Evolutionary conservation across 2,113 vertebrate species (phyloP).

Genomic region (Pitta sordida): DNA sequence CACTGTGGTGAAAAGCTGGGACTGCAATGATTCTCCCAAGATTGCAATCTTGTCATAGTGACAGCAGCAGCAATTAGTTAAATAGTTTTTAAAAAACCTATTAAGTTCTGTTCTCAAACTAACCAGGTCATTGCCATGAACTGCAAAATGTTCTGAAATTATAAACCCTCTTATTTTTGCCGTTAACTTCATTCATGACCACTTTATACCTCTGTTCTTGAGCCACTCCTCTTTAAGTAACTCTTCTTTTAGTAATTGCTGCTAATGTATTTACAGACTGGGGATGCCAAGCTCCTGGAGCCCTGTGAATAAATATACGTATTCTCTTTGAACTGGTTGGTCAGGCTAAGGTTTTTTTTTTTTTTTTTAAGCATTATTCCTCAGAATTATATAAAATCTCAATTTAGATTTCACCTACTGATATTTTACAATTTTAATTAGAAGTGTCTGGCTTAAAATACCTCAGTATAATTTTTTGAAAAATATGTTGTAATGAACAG

Average conservation of each 20-base stretch:
- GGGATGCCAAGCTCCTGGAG: neutral
- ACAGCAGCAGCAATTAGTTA: neutral
- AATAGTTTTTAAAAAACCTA: neutral
- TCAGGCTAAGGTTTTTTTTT: too few relatives aligned
- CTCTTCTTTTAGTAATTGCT: neutral
- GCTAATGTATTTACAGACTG: neutral
- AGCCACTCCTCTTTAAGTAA: neutral
- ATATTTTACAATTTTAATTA: neutral
- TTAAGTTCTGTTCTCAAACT: neutral
- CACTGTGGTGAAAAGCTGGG: neutral
- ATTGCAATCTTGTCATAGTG: neutral
- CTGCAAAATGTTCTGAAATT: neutral
- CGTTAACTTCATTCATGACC: neutral
- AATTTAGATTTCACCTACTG: neutral
- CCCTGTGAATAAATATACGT: neutral
- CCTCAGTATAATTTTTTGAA: neutral
- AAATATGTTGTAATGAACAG: neutral
- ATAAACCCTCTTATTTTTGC: neutral
- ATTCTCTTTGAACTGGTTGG: neutral
- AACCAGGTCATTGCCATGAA: neutral
- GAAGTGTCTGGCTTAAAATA: neutral
- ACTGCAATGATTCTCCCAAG: neutral
- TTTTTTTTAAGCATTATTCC: neutral
- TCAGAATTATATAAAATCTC: neutral
- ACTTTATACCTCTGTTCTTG: neutral